A percentile compares a stretch with the other conserved stretches of the same genome.
phyloP scores from a whole-genome alignment of 1,140 invertebrate species.

The Subanguina moxae region DNA sequence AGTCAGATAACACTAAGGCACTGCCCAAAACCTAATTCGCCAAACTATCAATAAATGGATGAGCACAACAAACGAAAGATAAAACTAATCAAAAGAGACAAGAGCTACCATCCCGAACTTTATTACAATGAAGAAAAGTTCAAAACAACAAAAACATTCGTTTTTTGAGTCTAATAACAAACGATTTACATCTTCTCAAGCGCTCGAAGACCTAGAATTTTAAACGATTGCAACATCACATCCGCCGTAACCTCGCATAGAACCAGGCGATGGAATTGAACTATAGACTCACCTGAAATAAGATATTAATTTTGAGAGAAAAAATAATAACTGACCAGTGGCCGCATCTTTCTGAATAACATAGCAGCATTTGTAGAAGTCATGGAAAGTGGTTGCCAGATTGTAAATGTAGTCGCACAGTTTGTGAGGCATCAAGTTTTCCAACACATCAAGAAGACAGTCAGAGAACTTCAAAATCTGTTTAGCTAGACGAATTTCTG shows the following conservation, averaged over 20 bases:
- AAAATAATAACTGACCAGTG: constrained; percentile 33
- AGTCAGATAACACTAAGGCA: no score
- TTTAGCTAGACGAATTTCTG: constrained; percentile 92
- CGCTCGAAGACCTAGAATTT: constrained; percentile 71
- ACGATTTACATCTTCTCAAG: constrained; percentile 24
- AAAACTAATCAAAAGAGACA: no score
- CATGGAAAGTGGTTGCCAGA: constrained; percentile 81
- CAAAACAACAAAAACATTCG: no score
- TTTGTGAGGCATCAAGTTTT: constrained; percentile 72
- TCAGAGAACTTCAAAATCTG: constrained; percentile 67
- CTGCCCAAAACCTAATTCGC: no score
- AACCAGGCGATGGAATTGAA: constrained; percentile 80
- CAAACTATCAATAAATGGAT: no score
- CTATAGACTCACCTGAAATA: constrained; percentile 40
- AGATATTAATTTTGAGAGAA: not conserved
- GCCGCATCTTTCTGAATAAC: constrained; percentile 82
- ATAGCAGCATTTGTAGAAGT: constrained; percentile 97
- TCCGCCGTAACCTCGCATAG: constrained; percentile 85
- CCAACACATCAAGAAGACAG: constrained; percentile 74
- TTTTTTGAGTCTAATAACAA: no score
- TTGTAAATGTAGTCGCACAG: constrained; percentile 95
- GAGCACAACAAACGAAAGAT: no score
- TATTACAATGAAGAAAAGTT: no score
- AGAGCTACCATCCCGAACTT: no score
- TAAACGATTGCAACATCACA: constrained; percentile 79